A percentile compares a stretch with the other conserved stretches of the same genome.
Evolutionary conservation across 2,888 invertebrate genomes (phyloP).

Genomic region (Falcaria lacertinaria): DNA sequence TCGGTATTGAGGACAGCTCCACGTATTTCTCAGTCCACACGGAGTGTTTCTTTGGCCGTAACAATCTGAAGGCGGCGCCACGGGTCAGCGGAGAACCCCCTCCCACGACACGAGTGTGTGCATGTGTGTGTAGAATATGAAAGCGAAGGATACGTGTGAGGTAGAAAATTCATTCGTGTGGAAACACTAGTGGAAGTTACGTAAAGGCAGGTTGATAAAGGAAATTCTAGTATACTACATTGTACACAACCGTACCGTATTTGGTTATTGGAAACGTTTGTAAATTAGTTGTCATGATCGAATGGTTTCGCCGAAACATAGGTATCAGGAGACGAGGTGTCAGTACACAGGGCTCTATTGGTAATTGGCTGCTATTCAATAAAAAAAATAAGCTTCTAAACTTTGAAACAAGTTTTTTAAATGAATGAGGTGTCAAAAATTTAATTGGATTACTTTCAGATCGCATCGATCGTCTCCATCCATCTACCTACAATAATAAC

Average conservation of each 20-base stretch:
- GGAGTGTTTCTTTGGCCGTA: conserved; percentile 75
- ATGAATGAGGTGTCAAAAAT: no score
- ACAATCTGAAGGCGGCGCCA: conserved; percentile 77
- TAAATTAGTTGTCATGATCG: background rate
- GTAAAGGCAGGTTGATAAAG: conserved; percentile 1
- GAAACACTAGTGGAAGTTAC: conserved; percentile 1
- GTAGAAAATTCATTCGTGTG: conserved; percentile 44
- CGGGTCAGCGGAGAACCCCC: conserved; percentile 68
- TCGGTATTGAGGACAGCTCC: conserved; percentile 25
- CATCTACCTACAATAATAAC: no score
- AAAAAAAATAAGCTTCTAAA: no score
- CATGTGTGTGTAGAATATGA: conserved; percentile 18
- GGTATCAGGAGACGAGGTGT: no score
- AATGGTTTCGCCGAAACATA: no score
- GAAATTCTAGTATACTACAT: background rate
- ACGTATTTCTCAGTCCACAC: conserved; percentile 24
- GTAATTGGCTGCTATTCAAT: no score
- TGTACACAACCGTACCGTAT: background rate
- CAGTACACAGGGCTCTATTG: no score
- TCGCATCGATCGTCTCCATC: no score
- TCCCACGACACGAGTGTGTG: conserved; percentile 20
- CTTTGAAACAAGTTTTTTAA: no score
- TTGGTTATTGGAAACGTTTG: background rate
- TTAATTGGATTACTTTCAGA: no score
- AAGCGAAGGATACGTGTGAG: conserved; percentile 23